Conservation (phyloP, 2,888 invertebrate genomes). For the Pedicia rivosa region DNA sequence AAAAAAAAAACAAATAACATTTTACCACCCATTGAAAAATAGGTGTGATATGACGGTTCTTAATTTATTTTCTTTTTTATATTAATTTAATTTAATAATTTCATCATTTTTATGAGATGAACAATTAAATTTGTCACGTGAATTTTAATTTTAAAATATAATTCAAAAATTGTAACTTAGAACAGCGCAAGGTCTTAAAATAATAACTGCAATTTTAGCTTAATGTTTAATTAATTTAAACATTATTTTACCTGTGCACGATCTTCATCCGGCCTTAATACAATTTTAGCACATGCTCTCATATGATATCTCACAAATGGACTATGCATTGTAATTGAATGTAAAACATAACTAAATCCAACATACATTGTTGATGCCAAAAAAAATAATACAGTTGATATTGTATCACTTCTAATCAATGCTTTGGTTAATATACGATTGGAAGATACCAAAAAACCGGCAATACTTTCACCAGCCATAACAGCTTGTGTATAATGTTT, state of each 20-base stretch:
- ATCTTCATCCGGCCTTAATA: constrained; percentile 73
- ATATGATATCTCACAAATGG: constrained; percentile 75
- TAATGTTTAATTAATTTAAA: constrained; percentile 34
- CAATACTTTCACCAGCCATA: constrained; percentile 82
- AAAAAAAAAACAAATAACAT: too few relatives aligned
- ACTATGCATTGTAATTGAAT: constrained; percentile 59
- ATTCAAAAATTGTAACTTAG: too few relatives aligned
- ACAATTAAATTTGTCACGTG: too few relatives aligned
- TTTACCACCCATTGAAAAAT: too few relatives aligned
- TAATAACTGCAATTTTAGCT: too few relatives aligned
- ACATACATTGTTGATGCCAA: constrained; percentile 62
- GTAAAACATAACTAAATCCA: constrained; percentile 58
- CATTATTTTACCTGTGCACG: constrained; percentile 16
- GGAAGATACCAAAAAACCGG: constrained; percentile 73
- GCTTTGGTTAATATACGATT: constrained; percentile 74
- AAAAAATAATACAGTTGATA: constrained; percentile 80
- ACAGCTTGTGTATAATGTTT: constrained; percentile 80
- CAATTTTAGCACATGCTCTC: constrained; percentile 59
- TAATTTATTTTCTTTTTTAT: too few relatives aligned
- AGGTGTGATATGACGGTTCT: too few relatives aligned
- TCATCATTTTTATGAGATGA: too few relatives aligned
- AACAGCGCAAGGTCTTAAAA: too few relatives aligned
- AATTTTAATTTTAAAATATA: too few relatives aligned
- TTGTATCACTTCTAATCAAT: constrained; percentile 54
- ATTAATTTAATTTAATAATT: too few relatives aligned